Evolutionary conservation across 2,113 vertebrate species (phyloP).

Genomic region (Pholis gunnellus): DNA sequence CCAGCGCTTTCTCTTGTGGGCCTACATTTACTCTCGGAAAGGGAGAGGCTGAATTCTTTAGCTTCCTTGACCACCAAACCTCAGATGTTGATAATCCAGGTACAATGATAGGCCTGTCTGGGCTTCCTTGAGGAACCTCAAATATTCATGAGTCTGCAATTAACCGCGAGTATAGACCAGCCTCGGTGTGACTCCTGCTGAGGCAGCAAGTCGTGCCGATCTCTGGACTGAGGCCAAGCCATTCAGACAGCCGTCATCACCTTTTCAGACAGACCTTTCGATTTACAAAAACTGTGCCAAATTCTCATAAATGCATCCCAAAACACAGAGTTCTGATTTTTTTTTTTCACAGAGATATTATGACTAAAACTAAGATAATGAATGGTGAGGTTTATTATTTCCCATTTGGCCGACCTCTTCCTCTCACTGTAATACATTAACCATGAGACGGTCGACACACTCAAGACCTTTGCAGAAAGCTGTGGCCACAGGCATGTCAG

Average conservation of each 20-base stretch:
- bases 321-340: slow-evolving; percentile 34
- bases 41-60: slow-evolving; percentile 69
- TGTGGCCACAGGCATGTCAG: slow-evolving; percentile 50
- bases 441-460: slow-evolving; percentile 30
- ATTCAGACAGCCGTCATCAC: slow-evolving; percentile 57
- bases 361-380: slow-evolving; percentile 32
- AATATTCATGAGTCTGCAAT: slow-evolving; percentile 75
- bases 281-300: neutral
- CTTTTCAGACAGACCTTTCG: slow-evolving; percentile 36
- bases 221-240: slow-evolving; percentile 45
- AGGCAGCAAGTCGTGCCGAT: slow-evolving; percentile 51
- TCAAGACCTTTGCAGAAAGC: slow-evolving; percentile 29
- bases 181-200: slow-evolving; percentile 52
- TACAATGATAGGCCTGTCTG: slow-evolving; percentile 72
- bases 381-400: slow-evolving; percentile 51
- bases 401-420: slow-evolving; percentile 27
- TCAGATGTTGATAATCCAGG: slow-evolving; percentile 68
- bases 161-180: slow-evolving; percentile 24
- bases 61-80: slow-evolving; percentile 61
- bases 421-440: slow-evolving; percentile 33
- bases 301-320: slow-evolving; percentile 18
- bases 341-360: slow-evolving; percentile 34
- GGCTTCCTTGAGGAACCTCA: slow-evolving; percentile 55
- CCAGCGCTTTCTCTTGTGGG: slow-evolving; percentile 59
- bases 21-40: slow-evolving; percentile 63